Evolutionary conservation across 2,113 vertebrate species (phyloP).

Genomic region (Phylloscopus trochiloides): DNA sequence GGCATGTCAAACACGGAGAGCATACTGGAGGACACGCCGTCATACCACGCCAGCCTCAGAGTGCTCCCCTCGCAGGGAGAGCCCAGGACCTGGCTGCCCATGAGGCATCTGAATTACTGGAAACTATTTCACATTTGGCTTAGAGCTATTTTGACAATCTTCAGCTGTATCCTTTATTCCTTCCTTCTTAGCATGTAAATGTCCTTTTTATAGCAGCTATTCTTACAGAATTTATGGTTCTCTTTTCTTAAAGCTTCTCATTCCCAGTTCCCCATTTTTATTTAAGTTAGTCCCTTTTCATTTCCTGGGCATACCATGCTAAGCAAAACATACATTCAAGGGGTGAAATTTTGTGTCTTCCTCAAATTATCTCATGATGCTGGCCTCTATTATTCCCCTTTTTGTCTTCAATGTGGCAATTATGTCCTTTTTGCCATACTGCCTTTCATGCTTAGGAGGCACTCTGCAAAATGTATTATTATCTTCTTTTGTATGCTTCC

Average conservation of each 20-base stretch:
- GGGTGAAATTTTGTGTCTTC: not conserved
- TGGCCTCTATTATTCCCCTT: not conserved
- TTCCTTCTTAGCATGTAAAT: constrained; percentile 37
- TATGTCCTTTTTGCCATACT: not conserved
- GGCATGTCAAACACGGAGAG: not conserved
- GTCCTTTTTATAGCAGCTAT: constrained; percentile 42
- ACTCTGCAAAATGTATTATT: not conserved
- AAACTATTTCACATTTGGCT: constrained; percentile 47
- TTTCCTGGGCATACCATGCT: not conserved
- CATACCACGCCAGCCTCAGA: not conserved
- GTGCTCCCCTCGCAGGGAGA: not conserved
- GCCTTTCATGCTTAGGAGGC: not conserved
- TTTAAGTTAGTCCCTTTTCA: constrained; percentile 14
- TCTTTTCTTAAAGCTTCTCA: constrained; percentile 44
- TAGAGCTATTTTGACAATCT: constrained; percentile 40
- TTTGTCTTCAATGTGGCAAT: not conserved
- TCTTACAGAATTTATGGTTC: constrained; percentile 45
- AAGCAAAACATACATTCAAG: not conserved
- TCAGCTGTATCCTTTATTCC: constrained; percentile 54
- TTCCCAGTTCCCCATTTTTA: constrained; percentile 32
- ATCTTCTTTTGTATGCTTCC: not conserved
- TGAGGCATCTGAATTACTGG: not conserved
- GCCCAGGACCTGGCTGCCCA: not conserved
- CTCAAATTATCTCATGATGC: not conserved
- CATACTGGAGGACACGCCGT: not conserved